phyloP scores from a whole-genome alignment of 2,113 vertebrate species.

The Lophochroa leadbeateri region DNA sequence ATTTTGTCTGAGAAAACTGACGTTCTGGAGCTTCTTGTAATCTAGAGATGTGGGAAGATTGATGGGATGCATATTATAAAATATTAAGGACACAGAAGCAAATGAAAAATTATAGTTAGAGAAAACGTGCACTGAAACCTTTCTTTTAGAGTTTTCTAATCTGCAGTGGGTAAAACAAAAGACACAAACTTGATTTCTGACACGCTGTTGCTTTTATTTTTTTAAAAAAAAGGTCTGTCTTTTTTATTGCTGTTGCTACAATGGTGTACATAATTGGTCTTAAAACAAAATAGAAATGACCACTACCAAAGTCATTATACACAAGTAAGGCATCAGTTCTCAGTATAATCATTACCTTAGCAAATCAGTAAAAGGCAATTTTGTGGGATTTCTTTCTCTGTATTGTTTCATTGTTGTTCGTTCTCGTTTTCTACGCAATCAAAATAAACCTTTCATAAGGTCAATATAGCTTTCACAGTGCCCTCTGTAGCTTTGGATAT shows the following conservation, averaged over 20 bases:
- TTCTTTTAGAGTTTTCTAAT: neutral
- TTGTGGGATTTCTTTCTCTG: neutral
- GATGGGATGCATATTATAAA: neutral
- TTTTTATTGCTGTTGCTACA: neutral
- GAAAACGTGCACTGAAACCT: neutral
- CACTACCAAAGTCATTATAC: neutral
- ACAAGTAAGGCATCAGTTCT: neutral
- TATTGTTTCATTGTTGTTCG: neutral
- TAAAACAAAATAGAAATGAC: neutral
- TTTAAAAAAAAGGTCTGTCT: neutral
- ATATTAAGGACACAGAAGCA: neutral
- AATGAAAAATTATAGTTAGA: neutral
- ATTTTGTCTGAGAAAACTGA: neutral
- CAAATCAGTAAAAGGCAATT: neutral
- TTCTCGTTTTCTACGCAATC: neutral
- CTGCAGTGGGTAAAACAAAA: neutral
- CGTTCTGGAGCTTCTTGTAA: neutral
- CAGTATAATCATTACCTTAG: neutral
- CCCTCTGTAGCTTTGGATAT: neutral
- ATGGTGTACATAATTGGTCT: neutral
- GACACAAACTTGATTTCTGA: neutral
- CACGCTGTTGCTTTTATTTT: neutral
- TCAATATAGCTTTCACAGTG: neutral
- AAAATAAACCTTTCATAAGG: neutral
- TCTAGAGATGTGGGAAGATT: neutral